phyloP scores from a whole-genome alignment of 2,113 vertebrate species.

The Eira barbara region DNA sequence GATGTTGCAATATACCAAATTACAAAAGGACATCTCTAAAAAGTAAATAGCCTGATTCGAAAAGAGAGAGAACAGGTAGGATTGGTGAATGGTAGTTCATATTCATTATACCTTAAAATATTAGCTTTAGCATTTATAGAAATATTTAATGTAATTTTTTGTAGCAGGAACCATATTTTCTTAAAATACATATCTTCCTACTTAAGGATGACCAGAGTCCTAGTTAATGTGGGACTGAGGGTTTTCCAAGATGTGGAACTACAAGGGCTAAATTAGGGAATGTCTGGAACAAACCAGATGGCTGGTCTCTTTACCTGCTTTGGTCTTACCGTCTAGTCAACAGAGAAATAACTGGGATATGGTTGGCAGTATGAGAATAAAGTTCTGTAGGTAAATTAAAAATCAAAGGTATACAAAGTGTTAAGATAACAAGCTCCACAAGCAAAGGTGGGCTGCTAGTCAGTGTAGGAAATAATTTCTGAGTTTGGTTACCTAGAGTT shows the following conservation, averaged over 20 bases:
- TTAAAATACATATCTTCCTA: background rate
- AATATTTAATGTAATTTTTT: background rate
- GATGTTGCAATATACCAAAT: background rate
- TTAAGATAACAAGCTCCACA: background rate
- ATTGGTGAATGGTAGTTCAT: background rate
- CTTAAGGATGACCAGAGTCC: background rate
- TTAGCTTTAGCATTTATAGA: background rate
- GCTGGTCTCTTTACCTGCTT: background rate
- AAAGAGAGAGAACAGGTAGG: background rate
- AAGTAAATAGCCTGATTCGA: background rate
- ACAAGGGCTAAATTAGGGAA: background rate
- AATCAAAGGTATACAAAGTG: background rate
- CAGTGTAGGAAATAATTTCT: background rate
- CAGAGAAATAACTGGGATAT: background rate
- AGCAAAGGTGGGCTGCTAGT: background rate
- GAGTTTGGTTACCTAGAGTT: background rate
- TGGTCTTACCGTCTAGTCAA: background rate
- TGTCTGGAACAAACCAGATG: background rate
- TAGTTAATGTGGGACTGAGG: background rate
- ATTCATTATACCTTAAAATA: background rate
- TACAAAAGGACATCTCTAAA: background rate
- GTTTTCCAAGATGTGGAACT: background rate
- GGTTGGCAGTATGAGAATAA: background rate
- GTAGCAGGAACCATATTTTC: background rate
- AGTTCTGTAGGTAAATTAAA: background rate